phyloP scores from a whole-genome alignment of 1,140 invertebrate genomes.

The Meloidogyne chitwoodi region DNA sequence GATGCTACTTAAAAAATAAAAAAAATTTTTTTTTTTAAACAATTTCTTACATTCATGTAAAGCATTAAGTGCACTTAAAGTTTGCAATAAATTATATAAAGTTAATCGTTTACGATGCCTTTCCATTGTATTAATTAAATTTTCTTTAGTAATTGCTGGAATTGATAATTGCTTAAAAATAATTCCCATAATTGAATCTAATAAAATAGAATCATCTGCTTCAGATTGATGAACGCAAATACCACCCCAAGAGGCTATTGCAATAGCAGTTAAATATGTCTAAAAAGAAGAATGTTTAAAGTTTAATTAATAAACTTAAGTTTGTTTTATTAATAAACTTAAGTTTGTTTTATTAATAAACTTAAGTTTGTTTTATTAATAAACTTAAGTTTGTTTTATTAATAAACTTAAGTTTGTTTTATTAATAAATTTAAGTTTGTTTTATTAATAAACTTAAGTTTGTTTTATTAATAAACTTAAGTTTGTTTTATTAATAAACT shows the following conservation, averaged over 20 bases:
- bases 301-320: neutral
- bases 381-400: neutral
- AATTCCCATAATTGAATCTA: constrained; percentile 16
- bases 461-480: neutral
- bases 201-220: constrained; percentile 8
- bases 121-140: constrained; percentile 2
- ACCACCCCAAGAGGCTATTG: constrained; percentile 43
- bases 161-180: constrained; percentile 6
- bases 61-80: constrained; percentile 24
- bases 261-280: neutral
- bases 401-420: neutral
- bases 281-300: constrained; percentile 26
- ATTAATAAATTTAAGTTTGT: neutral
- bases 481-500: neutral
- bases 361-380: neutral
- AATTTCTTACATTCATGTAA: constrained; percentile 21
- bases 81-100: constrained; percentile 32
- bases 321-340: neutral
- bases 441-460: too few relatives aligned
- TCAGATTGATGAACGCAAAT: constrained; percentile 13
- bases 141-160: neutral
- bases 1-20: constrained; percentile 18
- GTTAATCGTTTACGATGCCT: constrained; percentile 11
- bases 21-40: neutral
- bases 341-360: neutral